Conservation (phyloP, 2,797 vertebrate species). For the Muscicapa comitata region DNA sequence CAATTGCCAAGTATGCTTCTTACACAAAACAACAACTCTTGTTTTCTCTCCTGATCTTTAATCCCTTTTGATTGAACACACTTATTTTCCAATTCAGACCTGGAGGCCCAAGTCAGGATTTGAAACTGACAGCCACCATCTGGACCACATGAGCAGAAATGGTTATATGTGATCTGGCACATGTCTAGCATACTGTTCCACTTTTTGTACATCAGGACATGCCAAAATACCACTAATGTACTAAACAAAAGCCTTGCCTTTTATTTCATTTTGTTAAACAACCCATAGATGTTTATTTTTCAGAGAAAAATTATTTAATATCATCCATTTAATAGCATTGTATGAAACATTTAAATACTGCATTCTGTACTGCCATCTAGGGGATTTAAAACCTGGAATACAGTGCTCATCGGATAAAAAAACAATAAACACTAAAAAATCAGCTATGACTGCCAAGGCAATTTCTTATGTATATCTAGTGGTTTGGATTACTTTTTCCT, state of each 20-base stretch:
- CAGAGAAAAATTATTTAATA: constrained; percentile 49
- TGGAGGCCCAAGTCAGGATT: constrained; percentile 29
- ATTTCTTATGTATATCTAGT: constrained; percentile 12
- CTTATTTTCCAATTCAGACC: constrained; percentile 57
- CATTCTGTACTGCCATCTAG: constrained; percentile 82
- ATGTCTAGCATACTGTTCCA: background rate
- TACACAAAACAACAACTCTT: constrained; percentile 6
- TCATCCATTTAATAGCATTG: constrained; percentile 43
- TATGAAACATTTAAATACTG: constrained; percentile 63
- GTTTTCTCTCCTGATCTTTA: constrained; percentile 41
- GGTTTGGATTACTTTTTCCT: constrained; percentile 23
- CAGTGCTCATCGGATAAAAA: background rate
- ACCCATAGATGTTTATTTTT: constrained; percentile 53
- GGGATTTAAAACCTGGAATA: constrained; percentile 62
- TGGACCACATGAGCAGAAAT: constrained; percentile 41
- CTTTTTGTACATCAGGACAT: background rate
- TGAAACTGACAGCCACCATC: constrained; percentile 59
- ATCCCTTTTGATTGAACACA: constrained; percentile 26
- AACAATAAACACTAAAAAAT: constrained; percentile 28
- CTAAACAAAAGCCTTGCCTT: background rate
- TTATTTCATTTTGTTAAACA: constrained; percentile 41
- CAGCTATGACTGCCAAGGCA: background rate
- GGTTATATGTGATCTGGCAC: constrained; percentile 24
- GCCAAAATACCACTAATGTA: constrained; percentile 9
- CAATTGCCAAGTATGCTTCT: background rate